Conservation (phyloP, 2,888 invertebrate species). For the Alviniconcha strummeri region DNA sequence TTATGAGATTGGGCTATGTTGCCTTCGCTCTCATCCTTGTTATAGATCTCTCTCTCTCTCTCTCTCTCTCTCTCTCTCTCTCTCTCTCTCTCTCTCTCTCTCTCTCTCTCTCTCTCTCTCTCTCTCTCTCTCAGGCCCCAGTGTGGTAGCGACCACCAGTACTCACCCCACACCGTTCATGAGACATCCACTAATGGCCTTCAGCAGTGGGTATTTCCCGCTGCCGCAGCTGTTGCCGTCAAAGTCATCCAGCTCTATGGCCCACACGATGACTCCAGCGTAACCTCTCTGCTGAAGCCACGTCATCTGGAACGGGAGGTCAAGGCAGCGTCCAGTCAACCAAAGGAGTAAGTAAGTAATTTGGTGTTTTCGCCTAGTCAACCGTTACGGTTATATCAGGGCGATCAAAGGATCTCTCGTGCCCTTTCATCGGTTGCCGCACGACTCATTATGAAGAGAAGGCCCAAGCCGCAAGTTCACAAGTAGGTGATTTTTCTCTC, state of each 20-base stretch:
- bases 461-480: too few species aligned
- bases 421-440: too few species aligned
- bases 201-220: constrained; percentile 8
- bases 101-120: not conserved
- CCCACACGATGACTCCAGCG: constrained; percentile 17
- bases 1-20: too few species aligned
- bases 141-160: not conserved
- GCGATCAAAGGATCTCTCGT: too few species aligned
- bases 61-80: not conserved
- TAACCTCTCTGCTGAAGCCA: not conserved
- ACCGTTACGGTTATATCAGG: too few species aligned
- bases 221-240: constrained; percentile 4
- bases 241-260: constrained; percentile 18
- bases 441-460: too few species aligned
- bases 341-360: too few species aligned
- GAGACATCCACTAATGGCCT: constrained; percentile 5
- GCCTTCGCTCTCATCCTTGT: too few species aligned
- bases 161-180: constrained; percentile 15
- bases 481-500: too few species aligned
- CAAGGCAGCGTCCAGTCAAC: too few species aligned
- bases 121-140: not conserved
- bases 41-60: too few species aligned
- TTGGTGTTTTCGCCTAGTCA: too few species aligned
- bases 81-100: not conserved
- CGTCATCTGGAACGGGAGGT: constrained; percentile 7